These are phyloP conservation scores for Iphiclides podalirius DNA, from an alignment of 2,888 invertebrate species.

Conservation along the genomic window DNA sequence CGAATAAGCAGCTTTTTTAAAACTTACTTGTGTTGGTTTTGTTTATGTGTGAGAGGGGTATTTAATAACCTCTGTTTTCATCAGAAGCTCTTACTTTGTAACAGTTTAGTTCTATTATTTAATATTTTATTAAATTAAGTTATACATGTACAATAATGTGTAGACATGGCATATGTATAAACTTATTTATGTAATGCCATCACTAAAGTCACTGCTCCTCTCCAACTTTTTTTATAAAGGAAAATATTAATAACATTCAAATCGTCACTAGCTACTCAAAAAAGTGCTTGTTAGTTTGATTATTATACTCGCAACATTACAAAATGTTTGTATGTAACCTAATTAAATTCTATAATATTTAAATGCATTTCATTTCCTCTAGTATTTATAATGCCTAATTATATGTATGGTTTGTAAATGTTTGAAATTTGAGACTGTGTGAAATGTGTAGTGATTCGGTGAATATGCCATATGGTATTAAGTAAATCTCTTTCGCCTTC, in stretches of 20 bases:
- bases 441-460: neutral
- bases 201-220: slow-evolving; percentile 52
- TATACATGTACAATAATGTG: slow-evolving; percentile 30
- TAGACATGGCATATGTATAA: slow-evolving; percentile 28
- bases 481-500: too few species aligned
- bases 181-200: slow-evolving; percentile 23
- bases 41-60: slow-evolving; percentile 37
- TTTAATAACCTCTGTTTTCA: slow-evolving; percentile 19
- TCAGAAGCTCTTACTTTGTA: slow-evolving; percentile 24
- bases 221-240: slow-evolving; percentile 52
- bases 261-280: slow-evolving; percentile 69
- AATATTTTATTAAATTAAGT: slow-evolving; percentile 22
- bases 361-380: slow-evolving; percentile 49
- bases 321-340: slow-evolving; percentile 79
- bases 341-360: slow-evolving; percentile 79
- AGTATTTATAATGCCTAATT: neutral
- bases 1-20: slow-evolving; percentile 31
- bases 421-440: neutral
- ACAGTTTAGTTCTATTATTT: slow-evolving; percentile 24
- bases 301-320: slow-evolving; percentile 77
- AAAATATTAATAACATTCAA: slow-evolving; percentile 49
- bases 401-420: neutral
- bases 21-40: slow-evolving; percentile 25
- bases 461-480: too few species aligned
- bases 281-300: slow-evolving; percentile 76